phyloP scores from a whole-genome alignment of 1,140 invertebrate genomes.

The Formica exsecta region DNA sequence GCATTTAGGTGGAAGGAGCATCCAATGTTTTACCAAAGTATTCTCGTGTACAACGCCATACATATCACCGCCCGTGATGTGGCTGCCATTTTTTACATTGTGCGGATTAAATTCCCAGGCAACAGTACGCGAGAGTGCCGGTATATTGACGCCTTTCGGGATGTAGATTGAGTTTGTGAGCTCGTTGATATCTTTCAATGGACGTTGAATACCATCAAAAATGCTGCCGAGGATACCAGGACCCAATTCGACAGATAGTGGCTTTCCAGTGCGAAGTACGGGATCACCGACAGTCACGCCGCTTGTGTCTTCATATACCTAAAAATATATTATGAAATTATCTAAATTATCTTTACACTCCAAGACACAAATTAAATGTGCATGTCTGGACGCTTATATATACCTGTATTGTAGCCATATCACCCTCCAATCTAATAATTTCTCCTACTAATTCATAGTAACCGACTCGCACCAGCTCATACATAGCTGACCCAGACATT shows the following conservation, averaged over 20 bases:
- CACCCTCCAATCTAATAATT: constrained; percentile 99
- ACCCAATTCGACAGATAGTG: constrained; percentile 99
- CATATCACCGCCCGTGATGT: constrained; percentile 99
- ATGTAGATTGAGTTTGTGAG: constrained; percentile 99
- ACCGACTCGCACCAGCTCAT: constrained; percentile 99
- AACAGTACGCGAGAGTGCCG: constrained; percentile 93
- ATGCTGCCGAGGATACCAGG: constrained; percentile 99
- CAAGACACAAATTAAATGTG: not conserved
- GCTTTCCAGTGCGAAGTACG: constrained; percentile 98
- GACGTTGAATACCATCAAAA: constrained; percentile 99
- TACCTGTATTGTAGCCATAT: constrained; percentile 99
- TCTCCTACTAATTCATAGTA: constrained; percentile 99
- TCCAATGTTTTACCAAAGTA: constrained; percentile 98
- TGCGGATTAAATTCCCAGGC: constrained; percentile 98
- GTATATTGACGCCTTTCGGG: constrained; percentile 98
- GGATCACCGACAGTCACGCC: constrained; percentile 99
- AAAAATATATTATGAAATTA: constrained; percentile 15
- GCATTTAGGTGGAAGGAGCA: constrained; percentile 96
- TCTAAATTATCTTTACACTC: not conserved
- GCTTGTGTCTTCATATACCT: constrained; percentile 99
- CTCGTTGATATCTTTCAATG: constrained; percentile 98
- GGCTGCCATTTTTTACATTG: constrained; percentile 94
- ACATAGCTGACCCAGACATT: constrained; percentile 99
- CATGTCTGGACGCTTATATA: not conserved
- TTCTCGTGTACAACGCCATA: constrained; percentile 99